Evolutionary conservation across 2,888 invertebrate species (phyloP), one percentile per base, ranked within the genome.

Genomic region (Isotomurus palustris): DNA sequence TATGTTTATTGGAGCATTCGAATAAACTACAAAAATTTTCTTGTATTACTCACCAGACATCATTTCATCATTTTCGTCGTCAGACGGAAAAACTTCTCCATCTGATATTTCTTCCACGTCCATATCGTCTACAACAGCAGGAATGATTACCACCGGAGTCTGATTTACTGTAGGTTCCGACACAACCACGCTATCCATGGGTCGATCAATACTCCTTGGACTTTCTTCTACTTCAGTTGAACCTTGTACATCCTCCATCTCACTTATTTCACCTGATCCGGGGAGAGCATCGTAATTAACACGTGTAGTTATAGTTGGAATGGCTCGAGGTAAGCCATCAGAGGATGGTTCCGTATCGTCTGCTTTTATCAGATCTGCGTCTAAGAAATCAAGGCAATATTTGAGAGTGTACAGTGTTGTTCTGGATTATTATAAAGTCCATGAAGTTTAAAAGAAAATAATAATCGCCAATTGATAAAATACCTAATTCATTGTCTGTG

Each of bases 71-170:
- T 45, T 10, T 40, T 53, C 53, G 43, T 62, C 53, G 32, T 58
- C 62, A 12, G 55, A 51, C 1, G 59, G 54, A 21, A 56, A 56
- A 4, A 71, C 62, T 55, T 71, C 71, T 2, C 68, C 71, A 44
- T 71, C 71, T 8, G 70, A 71, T 25, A 71, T 71, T 51, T 71
- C 71, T 50, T 69, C 68, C 1, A 62, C 62, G 12, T 70, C 70
- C 38, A 66, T 64, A 4, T 56, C 55, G 24, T 58, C 60, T 1
- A 41, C 29, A 4, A 52, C 28, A 40, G n/a, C 5, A 25, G 17
- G 17, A n/a, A n/a, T 19, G 12, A n/a, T 6, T 25, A 1, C 22
- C 24, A 25, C 17, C 5, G 8, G 24, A 21, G 10, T 32, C 36
- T 44, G 19, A 14, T 44, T 44, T 24, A 24, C 25, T 44, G n/a